A percentile compares a stretch with the other conserved stretches of the same genome.
These are phyloP conservation scores for Monopterus albus DNA, from an alignment of 2,113 vertebrate species.

Conservation along the genomic window DNA sequence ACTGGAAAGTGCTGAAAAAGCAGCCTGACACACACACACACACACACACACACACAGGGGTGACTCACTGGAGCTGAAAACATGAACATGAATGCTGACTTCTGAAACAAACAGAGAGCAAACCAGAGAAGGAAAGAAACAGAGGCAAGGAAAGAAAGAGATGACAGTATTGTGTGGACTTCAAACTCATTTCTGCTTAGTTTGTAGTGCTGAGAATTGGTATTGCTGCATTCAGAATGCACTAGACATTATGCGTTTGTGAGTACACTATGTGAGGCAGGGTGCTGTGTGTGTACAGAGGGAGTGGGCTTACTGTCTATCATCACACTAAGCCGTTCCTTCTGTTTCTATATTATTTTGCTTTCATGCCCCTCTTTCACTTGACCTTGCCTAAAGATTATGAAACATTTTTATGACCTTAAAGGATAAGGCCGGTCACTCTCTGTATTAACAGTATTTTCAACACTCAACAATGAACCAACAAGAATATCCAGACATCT, in stretches of 20 bases:
- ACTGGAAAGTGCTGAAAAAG: constrained; percentile 84
- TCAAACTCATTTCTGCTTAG: constrained; percentile 46
- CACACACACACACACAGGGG: constrained; percentile 56
- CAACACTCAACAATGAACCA: too few relatives aligned
- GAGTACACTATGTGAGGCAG: background rate
- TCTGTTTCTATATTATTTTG: constrained; percentile 11
- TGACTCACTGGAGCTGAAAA: constrained; percentile 85
- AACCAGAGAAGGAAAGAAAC: constrained; percentile 19
- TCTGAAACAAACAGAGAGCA: constrained; percentile 78
- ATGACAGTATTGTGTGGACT: constrained; percentile 18
- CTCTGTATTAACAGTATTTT: too few relatives aligned
- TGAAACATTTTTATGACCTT: background rate
- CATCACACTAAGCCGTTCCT: too few relatives aligned
- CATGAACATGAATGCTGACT: constrained; percentile 84
- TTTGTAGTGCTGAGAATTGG: constrained; percentile 29
- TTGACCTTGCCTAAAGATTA: background rate
- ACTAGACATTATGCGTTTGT: background rate
- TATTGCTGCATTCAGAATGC: constrained; percentile 28
- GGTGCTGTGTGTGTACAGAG: constrained; percentile 13
- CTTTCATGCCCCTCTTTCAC: background rate
- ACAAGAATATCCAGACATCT: too few relatives aligned
- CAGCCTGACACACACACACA: constrained; percentile 64
- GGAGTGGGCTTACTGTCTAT: too few relatives aligned
- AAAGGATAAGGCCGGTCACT: too few relatives aligned
- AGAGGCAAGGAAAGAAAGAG: constrained; percentile 20